Evolutionary conservation across 2,113 vertebrate genomes (phyloP), one percentile per base, ranked within the genome.

Genomic region (Lethenteron camtschaticum): DNA sequence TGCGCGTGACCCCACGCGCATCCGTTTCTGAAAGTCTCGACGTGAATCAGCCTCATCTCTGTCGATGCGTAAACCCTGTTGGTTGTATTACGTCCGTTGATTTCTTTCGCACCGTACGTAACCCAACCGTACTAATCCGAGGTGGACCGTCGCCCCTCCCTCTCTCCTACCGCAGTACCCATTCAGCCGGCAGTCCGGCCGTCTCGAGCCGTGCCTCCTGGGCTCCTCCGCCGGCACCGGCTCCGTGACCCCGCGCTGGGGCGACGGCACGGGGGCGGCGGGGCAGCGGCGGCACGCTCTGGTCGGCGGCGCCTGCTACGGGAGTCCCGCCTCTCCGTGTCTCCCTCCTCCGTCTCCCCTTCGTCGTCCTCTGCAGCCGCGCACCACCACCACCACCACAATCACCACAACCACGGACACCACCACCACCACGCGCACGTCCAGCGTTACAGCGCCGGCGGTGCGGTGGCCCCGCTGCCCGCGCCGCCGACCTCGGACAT

Each of bases 121-220:
- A 41, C 24, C 24, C 24, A 41, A 41, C 24, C 24, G 24, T 73
- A 71, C 70, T 68, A 69, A 69, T 14, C 69, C 70, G 69, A 7
- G 1, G 68, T 13, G 1, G 11, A 7, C 3, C 6, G 70, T 9
- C 68, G 71, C 55, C 1, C 75, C 58, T 69, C 75, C 66, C 79
- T 81, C 14, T 70, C 66, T 74, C 72, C 68, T 74, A 76, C 55
- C 71, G 56, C 80, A 99, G 94, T 99, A 97, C 76, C 85, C 91
- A 57, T 87, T 97, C 76, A 97, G 87, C 72, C 85, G 88, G 75
- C 87, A 88, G 72, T 83, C 90, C 78, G 83, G 89, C 71, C 84
- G 94, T 75, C 96, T 96, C 90, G 94, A 99, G 74, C 88, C 89
- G 1, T 96, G 92, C 75, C 76, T 96, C 79, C 95, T 96, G 94